Evolutionary conservation across 2,888 invertebrate genomes (phyloP), one percentile per base, ranked within the genome.

Genomic region (Homarus gammarus): DNA sequence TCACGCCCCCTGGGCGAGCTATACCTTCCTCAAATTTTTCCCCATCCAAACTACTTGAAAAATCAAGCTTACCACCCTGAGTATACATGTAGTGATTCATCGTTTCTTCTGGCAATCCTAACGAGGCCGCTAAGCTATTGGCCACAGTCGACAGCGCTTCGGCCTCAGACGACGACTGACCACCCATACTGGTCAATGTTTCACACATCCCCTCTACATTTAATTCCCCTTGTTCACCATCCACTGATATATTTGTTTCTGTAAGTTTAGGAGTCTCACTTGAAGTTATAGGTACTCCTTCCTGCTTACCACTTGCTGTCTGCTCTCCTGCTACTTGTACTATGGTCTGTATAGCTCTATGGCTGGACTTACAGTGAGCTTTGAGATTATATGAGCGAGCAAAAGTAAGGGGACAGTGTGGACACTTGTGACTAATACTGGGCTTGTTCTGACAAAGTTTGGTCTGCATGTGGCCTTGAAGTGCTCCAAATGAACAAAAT

Each of bases 341-440:
- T 72, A 79, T 49, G 56, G n/a, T 61, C n/a, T 84, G 72, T 33
- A 40, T 36, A 56, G 79, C 77, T 73, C 83, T 87, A 79, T 92
- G 91, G 22, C 73, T 84, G 15, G 91, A 88, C 31, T 87, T 90
- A 38, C 90, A 79, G 79, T 92, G 91, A 33, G 84, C 88, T 75
- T 92, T 92, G n/a, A 92, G 77, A 73, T 90, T 92, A 49, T 92
- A 92, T 27, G 90, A 89, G 33, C 89, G 88, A 33, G 90, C 70
- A 87, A 92, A 92, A 27, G 91, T 90, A 31, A 86, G 86, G 18
- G 85, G 78, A 64, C 91, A 92, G 51, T 84, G 73, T 56, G 90
- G 88, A 61, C 91, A 92, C 68, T 82, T 89, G 68, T 88, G 84
- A 70, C 84, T 81, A 36, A 78, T 84, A 33, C 78, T 73, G 6